A percentile compares a stretch with the other conserved stretches of the same genome.
Conservation (phyloP, 37 sponge, comb jelly and placozoan genomes). For the Beroe ovata region DNA sequence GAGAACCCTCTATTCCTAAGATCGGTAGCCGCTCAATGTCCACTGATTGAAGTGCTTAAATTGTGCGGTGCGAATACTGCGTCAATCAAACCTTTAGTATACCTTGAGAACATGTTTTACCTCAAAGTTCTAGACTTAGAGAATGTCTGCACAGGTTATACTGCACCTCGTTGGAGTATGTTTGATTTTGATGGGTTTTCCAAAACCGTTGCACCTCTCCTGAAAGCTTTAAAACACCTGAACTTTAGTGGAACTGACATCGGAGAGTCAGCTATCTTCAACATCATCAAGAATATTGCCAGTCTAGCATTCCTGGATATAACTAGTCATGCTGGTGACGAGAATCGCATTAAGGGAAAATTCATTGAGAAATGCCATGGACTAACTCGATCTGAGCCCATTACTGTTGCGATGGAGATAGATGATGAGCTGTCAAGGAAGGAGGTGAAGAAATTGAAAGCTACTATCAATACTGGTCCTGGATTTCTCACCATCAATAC, state of each 20-base stretch:
- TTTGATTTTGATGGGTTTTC: not conserved
- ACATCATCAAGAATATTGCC: not conserved
- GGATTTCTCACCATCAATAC: not conserved
- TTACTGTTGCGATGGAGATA: not conserved
- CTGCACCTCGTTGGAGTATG: not conserved
- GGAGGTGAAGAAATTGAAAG: not conserved
- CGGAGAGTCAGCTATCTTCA: not conserved
- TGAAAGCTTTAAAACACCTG: not conserved
- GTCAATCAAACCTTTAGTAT: not conserved
- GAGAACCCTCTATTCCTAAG: not conserved
- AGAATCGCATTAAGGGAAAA: not conserved
- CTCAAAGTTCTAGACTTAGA: not conserved
- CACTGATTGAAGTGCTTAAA: slow-evolving; percentile 16
- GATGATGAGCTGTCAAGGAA: not conserved
- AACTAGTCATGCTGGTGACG: too few relatives aligned
- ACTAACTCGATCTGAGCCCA: not conserved
- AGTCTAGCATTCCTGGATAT: not conserved
- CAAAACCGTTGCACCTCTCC: not conserved
- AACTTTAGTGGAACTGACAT: not conserved
- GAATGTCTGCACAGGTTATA: not conserved
- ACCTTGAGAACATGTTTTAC: slow-evolving; percentile 2
- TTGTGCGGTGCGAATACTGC: not conserved
- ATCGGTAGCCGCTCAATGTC: not conserved
- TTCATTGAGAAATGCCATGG: not conserved
- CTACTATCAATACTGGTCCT: not conserved